Conservation (phyloP, 2,888 invertebrate species). For the Cheilosia vulpina region DNA sequence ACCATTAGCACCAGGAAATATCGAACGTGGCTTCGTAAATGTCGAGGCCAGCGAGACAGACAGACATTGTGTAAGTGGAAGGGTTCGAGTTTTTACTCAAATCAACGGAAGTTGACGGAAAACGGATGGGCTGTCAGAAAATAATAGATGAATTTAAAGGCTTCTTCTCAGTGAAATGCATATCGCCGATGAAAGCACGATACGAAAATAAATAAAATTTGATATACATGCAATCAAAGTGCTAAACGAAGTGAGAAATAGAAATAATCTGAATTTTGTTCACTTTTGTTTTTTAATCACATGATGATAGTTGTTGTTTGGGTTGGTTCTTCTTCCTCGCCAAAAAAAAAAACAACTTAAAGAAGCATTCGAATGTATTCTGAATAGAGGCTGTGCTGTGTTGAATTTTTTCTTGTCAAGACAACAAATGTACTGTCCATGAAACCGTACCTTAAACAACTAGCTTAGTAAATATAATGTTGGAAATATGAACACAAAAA, state of each 20-base stretch:
- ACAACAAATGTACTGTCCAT: too few species aligned
- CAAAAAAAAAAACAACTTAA: neutral
- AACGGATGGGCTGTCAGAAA: too few species aligned
- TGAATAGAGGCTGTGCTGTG: too few species aligned
- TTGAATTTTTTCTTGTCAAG: too few species aligned
- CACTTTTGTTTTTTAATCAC: neutral
- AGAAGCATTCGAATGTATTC: neutral
- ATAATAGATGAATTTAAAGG: too few species aligned
- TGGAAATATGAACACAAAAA: neutral
- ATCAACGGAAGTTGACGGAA: too few species aligned
- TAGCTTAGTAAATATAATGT: neutral
- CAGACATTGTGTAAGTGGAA: too few species aligned
- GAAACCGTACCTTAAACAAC: neutral
- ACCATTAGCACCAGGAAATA: too few species aligned
- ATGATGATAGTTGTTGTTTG: neutral
- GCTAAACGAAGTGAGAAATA: slow-evolving; percentile 3
- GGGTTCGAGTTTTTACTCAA: too few species aligned
- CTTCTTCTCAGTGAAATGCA: too few species aligned
- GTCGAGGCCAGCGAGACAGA: too few species aligned
- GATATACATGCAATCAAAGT: slow-evolving; percentile 18
- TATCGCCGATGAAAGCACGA: neutral
- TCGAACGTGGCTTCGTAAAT: too few species aligned
- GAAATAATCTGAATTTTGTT: neutral
- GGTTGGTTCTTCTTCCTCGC: neutral
- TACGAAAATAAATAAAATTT: slow-evolving; percentile 2